These are phyloP conservation scores for Oreocharis arfaki DNA, from an alignment of 2,113 vertebrate genomes.

Conservation along the genomic window DNA sequence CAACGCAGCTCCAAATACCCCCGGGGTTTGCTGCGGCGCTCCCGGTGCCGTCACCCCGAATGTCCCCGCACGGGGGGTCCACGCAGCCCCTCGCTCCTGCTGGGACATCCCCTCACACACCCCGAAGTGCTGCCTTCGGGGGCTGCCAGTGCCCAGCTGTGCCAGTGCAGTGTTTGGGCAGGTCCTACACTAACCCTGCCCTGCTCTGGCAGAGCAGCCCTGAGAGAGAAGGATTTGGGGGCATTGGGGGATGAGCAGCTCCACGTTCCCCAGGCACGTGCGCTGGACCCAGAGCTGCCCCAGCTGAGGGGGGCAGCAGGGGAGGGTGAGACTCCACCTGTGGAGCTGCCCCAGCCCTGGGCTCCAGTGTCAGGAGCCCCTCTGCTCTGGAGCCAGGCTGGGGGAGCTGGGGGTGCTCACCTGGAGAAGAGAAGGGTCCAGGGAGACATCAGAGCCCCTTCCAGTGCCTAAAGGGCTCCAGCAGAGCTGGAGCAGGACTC, in stretches of 20 bases:
- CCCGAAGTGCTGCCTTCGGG: rapidly evolving
- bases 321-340: background rate
- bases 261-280: rapidly evolving
- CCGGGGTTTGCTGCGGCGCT: rapidly evolving
- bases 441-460: background rate
- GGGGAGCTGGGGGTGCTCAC: background rate
- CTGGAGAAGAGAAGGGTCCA: background rate
- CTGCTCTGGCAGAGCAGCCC: background rate
- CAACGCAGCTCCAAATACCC: background rate
- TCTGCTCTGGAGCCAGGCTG: background rate
- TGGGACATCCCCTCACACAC: rapidly evolving
- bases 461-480: rapidly evolving
- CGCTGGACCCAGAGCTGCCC: background rate
- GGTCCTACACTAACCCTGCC: background rate
- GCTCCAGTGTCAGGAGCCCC: background rate
- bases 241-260: background rate
- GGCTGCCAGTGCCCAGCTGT: background rate
- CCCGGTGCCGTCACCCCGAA: rapidly evolving
- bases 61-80: rapidly evolving
- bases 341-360: background rate
- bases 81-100: rapidly evolving
- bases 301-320: background rate
- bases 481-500: background rate
- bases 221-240: background rate
- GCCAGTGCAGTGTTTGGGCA: background rate